Conservation (phyloP, 1,140 invertebrate genomes). For the Doryteuthis pealeii region DNA sequence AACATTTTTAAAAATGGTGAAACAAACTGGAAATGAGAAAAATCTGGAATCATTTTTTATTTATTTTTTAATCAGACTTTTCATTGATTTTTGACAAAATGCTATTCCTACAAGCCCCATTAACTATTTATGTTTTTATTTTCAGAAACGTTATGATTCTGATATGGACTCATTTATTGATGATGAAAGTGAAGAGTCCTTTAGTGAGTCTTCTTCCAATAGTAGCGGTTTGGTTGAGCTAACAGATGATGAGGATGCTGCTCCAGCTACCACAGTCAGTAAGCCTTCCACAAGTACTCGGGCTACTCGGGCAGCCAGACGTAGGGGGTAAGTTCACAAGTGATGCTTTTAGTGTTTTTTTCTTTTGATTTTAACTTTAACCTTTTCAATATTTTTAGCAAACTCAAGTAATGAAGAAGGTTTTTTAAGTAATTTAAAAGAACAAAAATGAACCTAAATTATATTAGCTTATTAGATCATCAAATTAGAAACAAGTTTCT, state of each 20-base stretch:
- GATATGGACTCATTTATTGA: slow-evolving; percentile 32
- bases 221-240: background rate
- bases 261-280: slow-evolving; percentile 7
- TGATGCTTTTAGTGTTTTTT: background rate
- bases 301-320: background rate
- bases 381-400: background rate
- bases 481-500: no score
- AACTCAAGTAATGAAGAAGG: slow-evolving; percentile 11
- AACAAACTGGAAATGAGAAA: no score
- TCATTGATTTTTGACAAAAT: no score
- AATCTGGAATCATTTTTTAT: no score
- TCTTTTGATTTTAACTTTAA: background rate
- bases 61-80: no score
- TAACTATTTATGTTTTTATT: background rate
- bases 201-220: slow-evolving; percentile 12
- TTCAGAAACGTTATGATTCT: slow-evolving; percentile 8
- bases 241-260: slow-evolving; percentile 14
- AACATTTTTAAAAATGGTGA: no score
- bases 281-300: background rate
- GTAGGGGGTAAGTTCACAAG: background rate
- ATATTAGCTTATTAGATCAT: no score
- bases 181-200: slow-evolving; percentile 16
- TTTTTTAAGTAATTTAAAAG: no score
- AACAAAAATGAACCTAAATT: no score
- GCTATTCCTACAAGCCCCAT: no score